Conservation (phyloP, 1,140 invertebrate genomes). For the Acyrthosiphon pisum region DNA sequence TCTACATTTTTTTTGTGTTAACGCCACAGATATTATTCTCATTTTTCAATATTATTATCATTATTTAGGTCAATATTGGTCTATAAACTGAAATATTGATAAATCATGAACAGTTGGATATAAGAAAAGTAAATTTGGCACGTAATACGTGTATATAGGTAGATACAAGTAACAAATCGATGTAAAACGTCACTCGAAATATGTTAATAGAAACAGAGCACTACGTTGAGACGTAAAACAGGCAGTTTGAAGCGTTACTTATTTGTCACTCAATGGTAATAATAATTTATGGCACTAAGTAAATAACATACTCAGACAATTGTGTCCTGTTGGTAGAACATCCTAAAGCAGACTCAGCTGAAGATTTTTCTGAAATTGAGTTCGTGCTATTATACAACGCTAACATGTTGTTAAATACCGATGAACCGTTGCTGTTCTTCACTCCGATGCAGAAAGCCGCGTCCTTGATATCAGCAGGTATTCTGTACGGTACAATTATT, state of each 20-base stretch:
- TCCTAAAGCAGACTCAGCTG: conserved; percentile 35
- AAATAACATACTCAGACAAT: conserved; percentile 23
- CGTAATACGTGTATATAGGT: neutral
- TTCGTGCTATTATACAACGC: conserved; percentile 38
- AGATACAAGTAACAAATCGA: neutral
- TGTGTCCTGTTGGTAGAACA: conserved; percentile 53
- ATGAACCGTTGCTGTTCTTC: neutral
- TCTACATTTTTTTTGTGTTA: neutral
- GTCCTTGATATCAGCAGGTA: conserved; percentile 55
- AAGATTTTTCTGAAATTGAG: conserved; percentile 51
- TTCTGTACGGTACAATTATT: neutral
- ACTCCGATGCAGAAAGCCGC: conserved; percentile 55
- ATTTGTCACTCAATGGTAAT: neutral
- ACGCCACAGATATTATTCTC: neutral
- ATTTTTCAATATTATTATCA: neutral
- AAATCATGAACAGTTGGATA: neutral
- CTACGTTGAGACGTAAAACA: neutral
- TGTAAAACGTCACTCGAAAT: neutral
- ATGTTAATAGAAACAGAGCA: neutral
- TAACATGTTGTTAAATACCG: conserved; percentile 45
- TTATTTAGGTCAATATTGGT: neutral
- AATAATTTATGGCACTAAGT: neutral
- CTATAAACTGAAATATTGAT: neutral
- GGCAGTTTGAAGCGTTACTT: neutral
- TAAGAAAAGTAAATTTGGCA: neutral